phyloP scores from a whole-genome alignment of 2,888 invertebrate genomes.

The Entomobrya proxima region DNA sequence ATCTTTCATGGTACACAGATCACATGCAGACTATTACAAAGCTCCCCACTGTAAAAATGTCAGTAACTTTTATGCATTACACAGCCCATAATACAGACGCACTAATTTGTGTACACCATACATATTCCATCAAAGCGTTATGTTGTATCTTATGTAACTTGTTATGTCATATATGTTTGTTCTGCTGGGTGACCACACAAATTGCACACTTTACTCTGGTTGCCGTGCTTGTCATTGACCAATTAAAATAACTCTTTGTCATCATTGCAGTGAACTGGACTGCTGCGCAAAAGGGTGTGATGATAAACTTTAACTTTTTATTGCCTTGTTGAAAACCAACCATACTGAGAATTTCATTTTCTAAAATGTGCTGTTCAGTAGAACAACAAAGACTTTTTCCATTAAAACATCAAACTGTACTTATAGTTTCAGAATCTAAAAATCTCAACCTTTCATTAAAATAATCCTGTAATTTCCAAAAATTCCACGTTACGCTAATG shows the following conservation, averaged over 20 bases:
- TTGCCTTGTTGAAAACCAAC: no score
- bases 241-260: not conserved
- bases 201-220: conserved; percentile 20
- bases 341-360: not conserved
- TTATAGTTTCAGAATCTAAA: not conserved
- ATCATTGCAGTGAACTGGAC: not conserved
- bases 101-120: not conserved
- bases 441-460: not conserved
- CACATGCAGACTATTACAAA: not conserved
- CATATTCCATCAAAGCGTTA: no score
- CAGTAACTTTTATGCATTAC: not conserved
- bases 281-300: no score
- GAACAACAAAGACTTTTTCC: not conserved
- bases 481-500: no score
- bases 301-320: no score
- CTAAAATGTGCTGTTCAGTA: not conserved
- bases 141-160: no score
- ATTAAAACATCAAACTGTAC: not conserved
- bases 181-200: conserved; percentile 6
- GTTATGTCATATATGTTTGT: not conserved
- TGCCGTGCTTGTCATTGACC: conserved; percentile 15
- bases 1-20: not conserved
- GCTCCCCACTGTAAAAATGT: not conserved
- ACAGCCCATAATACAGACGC: not conserved
- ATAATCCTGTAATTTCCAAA: no score